A percentile compares a stretch with the other conserved stretches of the same genome.
These are phyloP conservation scores for Drosophila pachea DNA, from an alignment of 1,140 invertebrate genomes.

Conservation along the genomic window DNA sequence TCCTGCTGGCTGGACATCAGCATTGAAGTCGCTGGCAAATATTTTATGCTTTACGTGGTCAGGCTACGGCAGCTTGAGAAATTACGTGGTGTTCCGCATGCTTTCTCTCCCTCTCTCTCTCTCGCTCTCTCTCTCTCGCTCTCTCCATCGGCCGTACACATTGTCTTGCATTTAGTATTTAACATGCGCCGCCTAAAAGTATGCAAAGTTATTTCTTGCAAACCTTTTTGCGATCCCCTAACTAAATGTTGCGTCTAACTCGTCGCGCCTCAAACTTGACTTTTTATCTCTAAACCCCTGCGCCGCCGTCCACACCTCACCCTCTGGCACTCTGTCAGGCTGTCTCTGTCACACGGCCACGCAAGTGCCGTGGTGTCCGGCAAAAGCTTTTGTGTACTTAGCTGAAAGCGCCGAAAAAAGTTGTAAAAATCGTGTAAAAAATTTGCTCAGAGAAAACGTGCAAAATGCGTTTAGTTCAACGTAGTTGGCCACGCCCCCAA, in stretches of 20 bases:
- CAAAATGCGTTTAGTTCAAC: constrained; percentile 69
- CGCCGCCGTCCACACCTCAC: neutral
- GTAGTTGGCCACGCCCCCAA: constrained; percentile 28
- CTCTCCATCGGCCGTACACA: constrained; percentile 29
- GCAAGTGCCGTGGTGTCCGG: constrained; percentile 8
- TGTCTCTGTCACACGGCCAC: neutral
- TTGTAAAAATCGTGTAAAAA: constrained; percentile 77
- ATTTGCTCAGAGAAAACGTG: constrained; percentile 70
- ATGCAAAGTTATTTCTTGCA: constrained; percentile 74
- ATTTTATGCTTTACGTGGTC: constrained; percentile 77
- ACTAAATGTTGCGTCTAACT: constrained; percentile 57
- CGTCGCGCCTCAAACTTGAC: constrained; percentile 59
- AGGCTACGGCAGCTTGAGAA: constrained; percentile 69
- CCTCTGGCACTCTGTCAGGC: neutral
- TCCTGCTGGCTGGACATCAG: constrained; percentile 18
- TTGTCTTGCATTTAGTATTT: constrained; percentile 66
- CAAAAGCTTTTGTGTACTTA: constrained; percentile 73
- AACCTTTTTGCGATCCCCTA: constrained; percentile 31
- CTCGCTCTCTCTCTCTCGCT: neutral
- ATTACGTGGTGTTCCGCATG: constrained; percentile 63
- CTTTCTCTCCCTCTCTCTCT: constrained; percentile 5
- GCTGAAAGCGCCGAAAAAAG: constrained; percentile 59
- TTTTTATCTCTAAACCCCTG: constrained; percentile 54
- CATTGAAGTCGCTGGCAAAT: constrained; percentile 53
- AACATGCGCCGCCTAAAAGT: constrained; percentile 71